These are phyloP conservation scores for Caenorhabditis latens DNA, from an alignment of 1,140 invertebrate species.

Conservation along the genomic window DNA sequence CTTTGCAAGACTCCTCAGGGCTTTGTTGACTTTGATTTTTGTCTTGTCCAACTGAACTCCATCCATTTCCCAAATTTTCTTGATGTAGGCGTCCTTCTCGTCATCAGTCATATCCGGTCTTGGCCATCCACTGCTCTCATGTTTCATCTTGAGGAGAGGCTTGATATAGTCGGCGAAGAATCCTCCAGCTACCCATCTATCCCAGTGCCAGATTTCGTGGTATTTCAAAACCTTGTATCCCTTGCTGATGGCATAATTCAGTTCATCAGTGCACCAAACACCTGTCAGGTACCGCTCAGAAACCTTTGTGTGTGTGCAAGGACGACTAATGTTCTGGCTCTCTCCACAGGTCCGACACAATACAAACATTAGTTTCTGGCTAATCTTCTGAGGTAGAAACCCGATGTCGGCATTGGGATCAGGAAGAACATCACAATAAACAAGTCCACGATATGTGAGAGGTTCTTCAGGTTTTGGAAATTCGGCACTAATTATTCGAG, in stretches of 20 bases:
- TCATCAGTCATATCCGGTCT: background rate
- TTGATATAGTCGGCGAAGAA: background rate
- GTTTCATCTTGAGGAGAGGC: background rate
- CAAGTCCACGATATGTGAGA: background rate
- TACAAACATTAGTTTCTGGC: background rate
- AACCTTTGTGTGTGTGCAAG: background rate
- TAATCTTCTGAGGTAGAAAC: background rate
- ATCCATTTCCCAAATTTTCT: background rate
- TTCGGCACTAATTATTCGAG: background rate
- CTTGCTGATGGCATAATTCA: background rate
- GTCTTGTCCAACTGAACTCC: background rate
- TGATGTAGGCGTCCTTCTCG: background rate
- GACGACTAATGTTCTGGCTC: background rate
- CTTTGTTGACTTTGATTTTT: background rate
- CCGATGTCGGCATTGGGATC: background rate
- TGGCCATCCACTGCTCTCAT: background rate
- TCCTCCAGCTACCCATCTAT: background rate
- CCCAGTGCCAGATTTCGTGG: background rate
- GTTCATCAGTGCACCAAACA: background rate
- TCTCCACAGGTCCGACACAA: background rate
- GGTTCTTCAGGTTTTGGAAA: background rate
- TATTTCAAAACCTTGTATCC: background rate
- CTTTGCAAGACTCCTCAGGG: background rate
- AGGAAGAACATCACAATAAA: background rate
- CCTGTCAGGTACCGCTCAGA: background rate